These are phyloP conservation scores for Homarus americanus DNA, from an alignment of 1,140 invertebrate species.

Conservation along the genomic window DNA sequence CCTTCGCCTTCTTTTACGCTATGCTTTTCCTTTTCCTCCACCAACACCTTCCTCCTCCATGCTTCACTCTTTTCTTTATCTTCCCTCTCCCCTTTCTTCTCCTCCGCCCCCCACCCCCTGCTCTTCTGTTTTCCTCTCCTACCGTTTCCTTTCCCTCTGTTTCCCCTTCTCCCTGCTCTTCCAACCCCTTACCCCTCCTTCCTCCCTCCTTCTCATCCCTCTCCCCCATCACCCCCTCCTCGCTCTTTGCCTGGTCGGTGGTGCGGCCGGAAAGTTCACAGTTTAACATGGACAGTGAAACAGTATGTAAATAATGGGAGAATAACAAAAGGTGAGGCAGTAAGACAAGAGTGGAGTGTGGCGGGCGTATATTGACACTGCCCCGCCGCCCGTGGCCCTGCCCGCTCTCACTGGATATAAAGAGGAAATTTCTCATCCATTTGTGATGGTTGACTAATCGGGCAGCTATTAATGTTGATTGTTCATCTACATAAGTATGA, in stretches of 20 bases:
- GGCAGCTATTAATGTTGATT: conserved; percentile 49
- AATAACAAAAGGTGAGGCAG: neutral
- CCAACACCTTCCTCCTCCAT: neutral
- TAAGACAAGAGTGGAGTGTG: conserved; percentile 4
- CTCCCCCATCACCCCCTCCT: conserved; percentile 5
- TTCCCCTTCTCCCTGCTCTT: neutral
- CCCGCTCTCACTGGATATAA: conserved; percentile 23
- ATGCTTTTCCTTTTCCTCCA: neutral
- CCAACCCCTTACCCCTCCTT: neutral
- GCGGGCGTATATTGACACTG: conserved; percentile 7
- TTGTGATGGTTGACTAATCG: conserved; percentile 55
- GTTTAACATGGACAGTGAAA: neutral
- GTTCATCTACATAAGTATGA: conserved; percentile 60
- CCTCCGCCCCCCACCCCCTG: neutral
- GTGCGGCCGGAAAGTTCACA: neutral
- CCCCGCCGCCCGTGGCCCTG: neutral
- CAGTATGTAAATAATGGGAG: conserved; percentile 36
- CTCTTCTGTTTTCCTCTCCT: neutral
- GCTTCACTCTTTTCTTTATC: neutral
- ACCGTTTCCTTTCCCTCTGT: neutral
- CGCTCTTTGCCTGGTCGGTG: conserved; percentile 2
- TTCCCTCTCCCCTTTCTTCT: neutral
- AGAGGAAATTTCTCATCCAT: conserved; percentile 57
- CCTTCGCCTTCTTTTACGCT: neutral
- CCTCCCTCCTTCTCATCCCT: neutral